Evolutionary conservation across 1,140 invertebrate genomes (phyloP).

Genomic region (Drosophila grimshawi): DNA sequence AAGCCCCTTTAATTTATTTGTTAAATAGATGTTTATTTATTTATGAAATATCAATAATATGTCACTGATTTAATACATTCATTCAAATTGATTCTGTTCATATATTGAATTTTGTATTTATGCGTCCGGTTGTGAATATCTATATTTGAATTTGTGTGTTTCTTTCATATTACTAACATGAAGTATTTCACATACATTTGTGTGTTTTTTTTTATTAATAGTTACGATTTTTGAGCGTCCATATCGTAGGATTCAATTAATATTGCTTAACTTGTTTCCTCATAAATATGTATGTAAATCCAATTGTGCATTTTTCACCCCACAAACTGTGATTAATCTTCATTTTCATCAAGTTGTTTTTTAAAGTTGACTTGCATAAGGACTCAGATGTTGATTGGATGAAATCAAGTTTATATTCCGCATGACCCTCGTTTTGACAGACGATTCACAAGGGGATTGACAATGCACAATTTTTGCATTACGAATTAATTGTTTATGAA

Average conservation of each 20-base stretch:
- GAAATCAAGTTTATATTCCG: neutral
- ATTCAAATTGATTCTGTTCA: conserved; percentile 50
- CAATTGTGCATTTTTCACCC: neutral
- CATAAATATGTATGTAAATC: neutral
- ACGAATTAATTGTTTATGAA: conserved; percentile 3
- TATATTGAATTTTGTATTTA: conserved; percentile 18
- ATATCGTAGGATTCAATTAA: conserved; percentile 3
- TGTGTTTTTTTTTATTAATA: neutral
- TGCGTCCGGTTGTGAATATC: conserved; percentile 17
- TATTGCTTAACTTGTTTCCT: conserved; percentile 30
- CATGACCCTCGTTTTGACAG: neutral
- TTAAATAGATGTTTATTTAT: conserved; percentile 64
- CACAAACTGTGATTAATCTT: no score
- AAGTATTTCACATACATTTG: conserved; percentile 9
- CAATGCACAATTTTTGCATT: neutral
- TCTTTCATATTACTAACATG: conserved; percentile 2
- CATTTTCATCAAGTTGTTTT: neutral
- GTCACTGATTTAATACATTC: conserved; percentile 45
- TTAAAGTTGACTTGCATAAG: neutral
- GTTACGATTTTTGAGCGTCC: conserved; percentile 36
- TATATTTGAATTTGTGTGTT: conserved; percentile 15
- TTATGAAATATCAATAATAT: conserved; percentile 63
- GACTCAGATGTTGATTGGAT: neutral
- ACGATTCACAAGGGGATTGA: neutral
- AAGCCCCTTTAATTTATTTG: neutral